Percentiles rank a stretch among this genome's conserved stretches.
phyloP scores from a whole-genome alignment of 2,113 vertebrate genomes.

The Podarcis muralis region DNA sequence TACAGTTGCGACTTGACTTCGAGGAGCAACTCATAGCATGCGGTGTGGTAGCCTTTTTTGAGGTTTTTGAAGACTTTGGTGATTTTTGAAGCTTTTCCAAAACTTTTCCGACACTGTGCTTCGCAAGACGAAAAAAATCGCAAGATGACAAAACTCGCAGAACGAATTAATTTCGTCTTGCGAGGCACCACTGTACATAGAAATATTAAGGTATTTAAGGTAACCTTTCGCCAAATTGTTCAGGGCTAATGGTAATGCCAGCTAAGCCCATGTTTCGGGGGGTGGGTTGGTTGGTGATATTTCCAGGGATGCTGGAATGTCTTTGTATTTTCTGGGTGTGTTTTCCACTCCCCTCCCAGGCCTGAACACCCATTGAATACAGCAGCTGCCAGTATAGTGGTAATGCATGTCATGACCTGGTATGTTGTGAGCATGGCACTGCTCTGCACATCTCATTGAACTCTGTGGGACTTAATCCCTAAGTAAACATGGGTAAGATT shows the following conservation, averaged over 20 bases:
- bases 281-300: background rate
- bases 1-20: too few species aligned
- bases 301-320: background rate
- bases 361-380: background rate
- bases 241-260: background rate
- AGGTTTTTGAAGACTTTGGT: too few species aligned
- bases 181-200: too few species aligned
- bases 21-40: too few species aligned
- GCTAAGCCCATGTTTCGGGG: background rate
- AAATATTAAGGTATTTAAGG: constrained; percentile 28
- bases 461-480: background rate
- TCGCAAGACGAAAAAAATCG: too few species aligned
- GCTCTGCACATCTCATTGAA: background rate
- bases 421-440: background rate
- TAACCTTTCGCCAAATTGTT: background rate
- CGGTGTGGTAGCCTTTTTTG: too few species aligned
- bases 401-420: background rate
- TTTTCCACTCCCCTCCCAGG: background rate
- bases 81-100: too few species aligned
- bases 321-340: background rate
- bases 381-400: background rate
- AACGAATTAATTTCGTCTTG: too few species aligned
- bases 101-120: too few species aligned
- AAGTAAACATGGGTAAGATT: background rate
- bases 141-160: too few species aligned